Evolutionary conservation across 2,113 vertebrate genomes (phyloP).

Genomic region (Oncorhynchus nerka): DNA sequence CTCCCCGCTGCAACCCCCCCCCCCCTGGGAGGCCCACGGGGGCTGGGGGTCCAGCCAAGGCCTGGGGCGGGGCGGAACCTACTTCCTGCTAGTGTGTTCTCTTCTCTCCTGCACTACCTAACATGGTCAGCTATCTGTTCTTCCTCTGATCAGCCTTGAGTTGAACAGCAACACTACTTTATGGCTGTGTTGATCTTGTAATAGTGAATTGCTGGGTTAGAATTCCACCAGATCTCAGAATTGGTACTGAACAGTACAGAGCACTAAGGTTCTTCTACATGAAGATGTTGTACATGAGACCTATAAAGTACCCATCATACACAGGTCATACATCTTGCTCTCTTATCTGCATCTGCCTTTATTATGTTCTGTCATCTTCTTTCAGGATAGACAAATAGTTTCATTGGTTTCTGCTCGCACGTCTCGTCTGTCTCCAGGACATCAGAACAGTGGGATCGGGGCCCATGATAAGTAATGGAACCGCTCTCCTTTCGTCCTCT

Average conservation of each 20-base stretch:
- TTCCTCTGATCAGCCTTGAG: constrained; percentile 30
- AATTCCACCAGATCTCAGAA: not conserved
- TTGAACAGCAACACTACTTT: constrained; percentile 6
- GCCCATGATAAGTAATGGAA: constrained; percentile 43
- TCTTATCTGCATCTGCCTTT: not conserved
- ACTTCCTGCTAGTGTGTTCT: constrained; percentile 72
- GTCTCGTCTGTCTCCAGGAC: constrained; percentile 11
- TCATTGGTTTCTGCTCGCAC: constrained; percentile 4
- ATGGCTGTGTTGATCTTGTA: constrained; percentile 5
- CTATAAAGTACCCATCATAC: not conserved
- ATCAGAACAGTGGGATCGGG: constrained; percentile 7
- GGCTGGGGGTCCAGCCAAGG: constrained; percentile 69
- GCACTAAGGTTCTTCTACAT: constrained; percentile 23
- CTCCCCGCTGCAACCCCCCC: constrained; percentile 44
- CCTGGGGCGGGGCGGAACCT: constrained; percentile 60
- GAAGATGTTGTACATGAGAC: constrained; percentile 20
- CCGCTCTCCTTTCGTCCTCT: constrained; percentile 41
- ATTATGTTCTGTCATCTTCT: not conserved
- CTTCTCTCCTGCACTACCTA: constrained; percentile 58
- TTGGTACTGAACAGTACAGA: not conserved
- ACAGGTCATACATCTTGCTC: not conserved
- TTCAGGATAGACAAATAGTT: not conserved
- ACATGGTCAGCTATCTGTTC: constrained; percentile 68
- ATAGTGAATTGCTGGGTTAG: not conserved
- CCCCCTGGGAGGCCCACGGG: constrained; percentile 66